Conservation (phyloP, 2,113 vertebrate species). For the Phoenicopterus ruber region DNA sequence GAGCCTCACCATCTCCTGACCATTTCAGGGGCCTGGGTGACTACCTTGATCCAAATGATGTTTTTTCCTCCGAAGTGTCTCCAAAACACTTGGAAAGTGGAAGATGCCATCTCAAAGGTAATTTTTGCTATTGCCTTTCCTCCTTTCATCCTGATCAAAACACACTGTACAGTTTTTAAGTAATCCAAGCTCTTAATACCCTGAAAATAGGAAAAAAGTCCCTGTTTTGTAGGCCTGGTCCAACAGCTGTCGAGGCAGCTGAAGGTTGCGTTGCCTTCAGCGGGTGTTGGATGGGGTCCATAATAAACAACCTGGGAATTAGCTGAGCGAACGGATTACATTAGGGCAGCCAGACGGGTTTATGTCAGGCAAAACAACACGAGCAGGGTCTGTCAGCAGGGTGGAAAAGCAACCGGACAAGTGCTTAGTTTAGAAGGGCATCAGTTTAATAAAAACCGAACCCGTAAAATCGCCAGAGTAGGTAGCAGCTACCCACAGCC, state of each 20-base stretch:
- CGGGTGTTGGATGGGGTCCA: not conserved
- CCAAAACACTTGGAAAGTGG: not conserved
- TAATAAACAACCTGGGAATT: conserved; percentile 14
- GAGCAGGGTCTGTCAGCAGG: not conserved
- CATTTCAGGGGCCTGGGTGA: not conserved
- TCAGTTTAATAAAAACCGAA: not conserved
- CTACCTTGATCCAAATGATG: not conserved
- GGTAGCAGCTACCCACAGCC: not conserved
- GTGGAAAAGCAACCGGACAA: not conserved
- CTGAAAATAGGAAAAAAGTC: not conserved
- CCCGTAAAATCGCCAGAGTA: not conserved
- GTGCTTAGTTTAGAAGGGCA: not conserved
- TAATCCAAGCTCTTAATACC: not conserved
- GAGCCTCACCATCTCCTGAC: not conserved
- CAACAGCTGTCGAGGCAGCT: not conserved
- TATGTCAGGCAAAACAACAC: not conserved
- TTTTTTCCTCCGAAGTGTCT: not conserved
- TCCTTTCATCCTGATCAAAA: not conserved
- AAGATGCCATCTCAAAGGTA: not conserved
- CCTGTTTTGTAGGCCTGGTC: not conserved
- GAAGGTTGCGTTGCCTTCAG: not conserved
- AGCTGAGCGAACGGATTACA: not conserved
- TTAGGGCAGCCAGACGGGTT: not conserved
- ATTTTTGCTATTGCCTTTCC: not conserved
- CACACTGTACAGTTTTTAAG: not conserved